Evolutionary conservation across 2,888 invertebrate species (phyloP), one percentile per base, ranked within the genome.

Genomic region (Diarsia mendica): DNA sequence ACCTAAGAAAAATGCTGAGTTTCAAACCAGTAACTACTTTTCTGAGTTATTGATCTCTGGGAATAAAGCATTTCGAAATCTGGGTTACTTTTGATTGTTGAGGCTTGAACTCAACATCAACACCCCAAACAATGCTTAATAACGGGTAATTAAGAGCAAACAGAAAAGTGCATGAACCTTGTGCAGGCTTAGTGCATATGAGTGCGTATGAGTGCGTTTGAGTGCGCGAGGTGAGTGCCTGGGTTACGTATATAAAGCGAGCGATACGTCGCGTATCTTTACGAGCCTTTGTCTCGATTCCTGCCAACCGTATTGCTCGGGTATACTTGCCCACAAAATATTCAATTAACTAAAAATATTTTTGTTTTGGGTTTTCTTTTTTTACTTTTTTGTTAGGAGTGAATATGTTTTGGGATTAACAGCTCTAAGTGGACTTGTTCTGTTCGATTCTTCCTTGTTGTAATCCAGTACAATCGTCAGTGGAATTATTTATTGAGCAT

Each of bases 271-370:
- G 90, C 92, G 90, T 94, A 94, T 94, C 94, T 95, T 95, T 95
- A 95, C 93, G 95, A 93, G 91, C 95, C 95, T 95, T 95, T 95
- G 95, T 95, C 91, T 93, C 87, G 93, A 92, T 91, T 91, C 92
- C 93, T 92, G 89, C 92, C 91, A 92, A 92, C 92, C 92, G 88
- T 90, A 89, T 85, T 89, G 87, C 85, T 81, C 86, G 77, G 75
- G 90, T 90, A 92, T 84, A 81, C 69, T 86, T 83, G 53, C 61
- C 58, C 72, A 85, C 89, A 85, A 65, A 87, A 83, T 77, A 67
- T 66, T 79, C 51, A 84, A 80, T 81, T 80, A 76, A 73, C 64
- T 10, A 68, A 80, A 77, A 70, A 63, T 51, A 28, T 55, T 28
- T 69, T 46, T 67, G 58, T 65, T 80, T 63, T n/a, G 11, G 20